Conservation (phyloP, 2,888 invertebrate species). For the Acanthopleura granulata region DNA sequence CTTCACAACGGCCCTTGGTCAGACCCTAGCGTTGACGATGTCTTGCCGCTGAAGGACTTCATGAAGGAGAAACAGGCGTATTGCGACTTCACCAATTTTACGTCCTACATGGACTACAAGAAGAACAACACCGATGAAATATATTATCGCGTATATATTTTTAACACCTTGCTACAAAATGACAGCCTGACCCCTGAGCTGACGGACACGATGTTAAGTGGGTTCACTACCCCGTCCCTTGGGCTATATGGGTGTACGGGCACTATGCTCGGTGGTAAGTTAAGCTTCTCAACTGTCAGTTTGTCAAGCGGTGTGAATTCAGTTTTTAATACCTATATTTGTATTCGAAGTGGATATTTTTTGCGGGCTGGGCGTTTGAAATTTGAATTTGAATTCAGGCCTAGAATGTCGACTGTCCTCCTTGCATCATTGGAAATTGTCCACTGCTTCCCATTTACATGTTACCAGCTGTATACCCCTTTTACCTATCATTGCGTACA, state of each 20-base stretch:
- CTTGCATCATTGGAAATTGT: too few species aligned
- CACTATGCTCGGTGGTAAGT: slow-evolving; percentile 27
- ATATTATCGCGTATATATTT: slow-evolving; percentile 8
- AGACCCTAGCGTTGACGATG: background rate
- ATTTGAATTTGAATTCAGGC: too few species aligned
- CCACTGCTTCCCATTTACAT: too few species aligned
- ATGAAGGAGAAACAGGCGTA: background rate
- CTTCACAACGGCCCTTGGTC: slow-evolving; percentile 27
- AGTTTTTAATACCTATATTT: too few species aligned
- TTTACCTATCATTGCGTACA: too few species aligned
- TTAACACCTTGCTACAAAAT: slow-evolving; percentile 21
- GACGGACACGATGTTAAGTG: background rate
- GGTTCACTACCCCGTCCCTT: background rate
- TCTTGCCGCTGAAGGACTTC: background rate
- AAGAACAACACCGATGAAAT: slow-evolving; percentile 9
- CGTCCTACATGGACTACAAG: slow-evolving; percentile 22
- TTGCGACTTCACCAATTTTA: background rate
- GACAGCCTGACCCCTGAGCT: background rate
- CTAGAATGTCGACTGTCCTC: too few species aligned
- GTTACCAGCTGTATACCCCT: too few species aligned
- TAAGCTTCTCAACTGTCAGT: too few species aligned
- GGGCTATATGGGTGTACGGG: slow-evolving; percentile 21
- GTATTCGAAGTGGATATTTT: too few species aligned
- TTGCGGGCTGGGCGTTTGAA: too few species aligned
- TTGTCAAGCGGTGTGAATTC: too few species aligned